These are phyloP conservation scores for Phrynosoma platyrhinos DNA, from an alignment of 2,113 vertebrate species.

Conservation along the genomic window DNA sequence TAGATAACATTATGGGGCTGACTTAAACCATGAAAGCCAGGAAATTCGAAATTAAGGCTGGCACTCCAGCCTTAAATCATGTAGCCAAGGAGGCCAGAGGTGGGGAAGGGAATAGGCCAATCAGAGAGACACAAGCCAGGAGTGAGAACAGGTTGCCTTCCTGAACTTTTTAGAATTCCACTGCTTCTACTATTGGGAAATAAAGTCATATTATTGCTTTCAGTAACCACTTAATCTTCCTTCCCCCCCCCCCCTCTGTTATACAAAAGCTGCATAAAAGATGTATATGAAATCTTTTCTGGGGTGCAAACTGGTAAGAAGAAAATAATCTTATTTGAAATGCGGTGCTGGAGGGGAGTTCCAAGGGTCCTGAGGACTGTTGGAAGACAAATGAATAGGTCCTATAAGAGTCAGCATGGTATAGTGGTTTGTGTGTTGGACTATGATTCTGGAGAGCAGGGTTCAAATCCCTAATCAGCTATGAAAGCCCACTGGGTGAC, in stretches of 20 bases:
- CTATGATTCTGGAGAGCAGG: no score
- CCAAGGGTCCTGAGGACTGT: no score
- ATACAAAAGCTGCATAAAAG: background rate
- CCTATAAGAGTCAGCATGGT: no score
- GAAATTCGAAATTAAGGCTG: conserved; percentile 70
- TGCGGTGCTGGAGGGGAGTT: no score
- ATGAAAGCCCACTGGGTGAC: no score
- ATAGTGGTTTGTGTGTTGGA: no score
- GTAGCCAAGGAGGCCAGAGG: background rate
- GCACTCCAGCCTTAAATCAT: conserved; percentile 60
- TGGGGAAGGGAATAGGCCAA: background rate
- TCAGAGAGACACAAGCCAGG: fast-evolving
- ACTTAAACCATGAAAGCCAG: conserved; percentile 63
- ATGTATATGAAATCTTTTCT: background rate
- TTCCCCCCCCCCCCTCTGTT: background rate
- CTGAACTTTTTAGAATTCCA: conserved; percentile 1
- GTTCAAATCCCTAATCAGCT: no score
- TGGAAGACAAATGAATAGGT: no score
- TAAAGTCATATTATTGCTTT: background rate
- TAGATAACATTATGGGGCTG: conserved; percentile 62
- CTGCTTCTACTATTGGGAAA: background rate
- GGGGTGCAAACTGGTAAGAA: no score
- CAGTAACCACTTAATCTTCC: background rate
- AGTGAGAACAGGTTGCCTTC: background rate
- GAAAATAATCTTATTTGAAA: no score